Conservation (phyloP, 2,888 invertebrate genomes). For the Synergus itoensis region DNA sequence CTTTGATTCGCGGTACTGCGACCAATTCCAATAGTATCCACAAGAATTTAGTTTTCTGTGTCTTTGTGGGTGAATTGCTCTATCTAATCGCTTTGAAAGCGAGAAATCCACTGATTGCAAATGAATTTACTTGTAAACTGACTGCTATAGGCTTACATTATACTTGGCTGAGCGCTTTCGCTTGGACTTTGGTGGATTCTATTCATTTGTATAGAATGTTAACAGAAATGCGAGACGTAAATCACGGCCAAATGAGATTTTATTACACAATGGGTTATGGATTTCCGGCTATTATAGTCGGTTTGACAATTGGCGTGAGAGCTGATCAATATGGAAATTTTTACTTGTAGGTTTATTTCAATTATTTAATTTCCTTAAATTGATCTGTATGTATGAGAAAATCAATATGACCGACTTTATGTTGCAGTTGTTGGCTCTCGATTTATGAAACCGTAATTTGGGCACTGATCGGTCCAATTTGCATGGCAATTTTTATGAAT, state of each 20-base stretch:
- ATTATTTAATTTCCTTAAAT: not conserved
- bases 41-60: constrained; percentile 94
- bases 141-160: constrained; percentile 95
- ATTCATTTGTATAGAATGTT: constrained; percentile 96
- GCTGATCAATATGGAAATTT: constrained; percentile 97
- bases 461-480: constrained; percentile 96
- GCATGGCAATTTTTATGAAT: constrained; percentile 87
- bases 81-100: constrained; percentile 94
- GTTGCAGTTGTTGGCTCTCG: constrained; percentile 94
- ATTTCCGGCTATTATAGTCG: constrained; percentile 93
- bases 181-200: constrained; percentile 95
- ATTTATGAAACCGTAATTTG: constrained; percentile 96
- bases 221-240: constrained; percentile 96
- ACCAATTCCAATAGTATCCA: constrained; percentile 97
- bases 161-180: constrained; percentile 93
- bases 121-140: constrained; percentile 93
- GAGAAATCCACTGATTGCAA: constrained; percentile 87
- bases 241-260: constrained; percentile 95
- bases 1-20: constrained; percentile 89
- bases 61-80: constrained; percentile 91
- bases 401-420: constrained; percentile 4
- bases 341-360: constrained; percentile 87
- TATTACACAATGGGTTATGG: constrained; percentile 96
- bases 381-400: not conserved
- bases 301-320: constrained; percentile 93